Evolutionary conservation across 2,797 vertebrate species (phyloP), one percentile per base, ranked within the genome.

Genomic region (Salmo trutta): DNA sequence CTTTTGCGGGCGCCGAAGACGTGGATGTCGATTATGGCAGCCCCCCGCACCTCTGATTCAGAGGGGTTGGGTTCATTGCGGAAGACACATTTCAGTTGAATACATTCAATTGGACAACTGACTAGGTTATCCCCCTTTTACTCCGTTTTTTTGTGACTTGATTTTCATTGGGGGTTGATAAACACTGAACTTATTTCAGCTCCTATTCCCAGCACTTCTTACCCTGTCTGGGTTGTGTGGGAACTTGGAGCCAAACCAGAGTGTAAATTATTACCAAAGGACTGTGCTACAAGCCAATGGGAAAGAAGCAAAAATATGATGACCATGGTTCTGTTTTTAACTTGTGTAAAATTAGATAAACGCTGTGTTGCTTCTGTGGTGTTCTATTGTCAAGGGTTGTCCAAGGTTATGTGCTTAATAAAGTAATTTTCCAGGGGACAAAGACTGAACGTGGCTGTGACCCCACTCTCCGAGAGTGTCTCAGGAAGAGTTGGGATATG

Each of bases 261-360:
- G n/a, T 72, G 47, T 71, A 72, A 41, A 70, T 70, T 8, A 56
- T 70, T 8, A 56, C 53, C 24, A 73, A 53, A 54, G 12, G 53
- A 7, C 21, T 53, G 67, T 21, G 8, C n/a, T 10, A 51, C 21
- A 14, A 21, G 36, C 69, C n/a, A 24, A 41, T 36, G 5, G 33
- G 67, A 41, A 69, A 69, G 5, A 41, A 33, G 33, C 68, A 66
- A 5, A 66, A 69, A 69, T 71, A 71, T 27, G 47, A 27, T 51
- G 4, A 27, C 41, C n/a, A 10, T 71, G 21, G 21, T 70, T 70
- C 8, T 21, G 17, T 36, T 41, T 21, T 33, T 5, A 1, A 8
- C 75, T 36, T 56, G 19, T 31, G 27, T 29, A 33, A 67, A 31
- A 33, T 67, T 16, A 67, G 27, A 67, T 67, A n/a, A 27, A n/a